Conservation (phyloP, 2,113 vertebrate genomes). For the Phrynocephalus versicolor region DNA sequence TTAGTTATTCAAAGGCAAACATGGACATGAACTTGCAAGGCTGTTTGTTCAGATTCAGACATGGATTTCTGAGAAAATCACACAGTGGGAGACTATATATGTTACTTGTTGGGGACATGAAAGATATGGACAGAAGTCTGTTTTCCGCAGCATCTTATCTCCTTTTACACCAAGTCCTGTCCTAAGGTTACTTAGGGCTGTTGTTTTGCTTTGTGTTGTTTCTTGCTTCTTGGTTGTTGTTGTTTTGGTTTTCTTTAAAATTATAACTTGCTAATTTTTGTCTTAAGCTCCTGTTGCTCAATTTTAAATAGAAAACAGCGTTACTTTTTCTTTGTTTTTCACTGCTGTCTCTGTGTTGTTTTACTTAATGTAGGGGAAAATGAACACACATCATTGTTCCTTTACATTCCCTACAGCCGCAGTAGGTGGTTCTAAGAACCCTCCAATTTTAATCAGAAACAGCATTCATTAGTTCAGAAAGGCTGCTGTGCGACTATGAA, state of each 20-base stretch:
- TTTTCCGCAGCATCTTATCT: background rate
- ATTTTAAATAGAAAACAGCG: background rate
- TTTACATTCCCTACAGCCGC: slow-evolving; percentile 9
- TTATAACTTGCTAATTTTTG: background rate
- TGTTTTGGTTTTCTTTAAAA: too few relatives aligned
- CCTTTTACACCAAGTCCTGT: background rate
- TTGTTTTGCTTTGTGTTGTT: too few relatives aligned
- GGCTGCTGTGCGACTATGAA: background rate
- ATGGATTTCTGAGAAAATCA: too few relatives aligned
- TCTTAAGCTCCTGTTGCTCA: background rate
- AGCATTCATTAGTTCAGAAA: slow-evolving; percentile 40
- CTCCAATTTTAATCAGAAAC: slow-evolving; percentile 42
- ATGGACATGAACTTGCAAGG: too few relatives aligned
- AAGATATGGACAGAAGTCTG: too few relatives aligned
- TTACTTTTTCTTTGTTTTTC: background rate
- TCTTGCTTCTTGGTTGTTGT: background rate
- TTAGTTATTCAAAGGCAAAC: too few relatives aligned
- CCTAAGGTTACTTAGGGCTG: background rate
- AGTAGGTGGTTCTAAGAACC: background rate
- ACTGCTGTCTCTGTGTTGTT: slow-evolving; percentile 9
- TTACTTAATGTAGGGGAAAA: slow-evolving; percentile 16
- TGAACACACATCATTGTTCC: background rate
- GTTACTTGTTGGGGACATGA: too few relatives aligned
- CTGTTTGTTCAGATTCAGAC: too few relatives aligned
- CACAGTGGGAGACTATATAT: too few relatives aligned